Percentiles rank a stretch among this genome's conserved stretches.
Conservation (phyloP, 2,113 vertebrate species). For the Osmerus mordax region DNA sequence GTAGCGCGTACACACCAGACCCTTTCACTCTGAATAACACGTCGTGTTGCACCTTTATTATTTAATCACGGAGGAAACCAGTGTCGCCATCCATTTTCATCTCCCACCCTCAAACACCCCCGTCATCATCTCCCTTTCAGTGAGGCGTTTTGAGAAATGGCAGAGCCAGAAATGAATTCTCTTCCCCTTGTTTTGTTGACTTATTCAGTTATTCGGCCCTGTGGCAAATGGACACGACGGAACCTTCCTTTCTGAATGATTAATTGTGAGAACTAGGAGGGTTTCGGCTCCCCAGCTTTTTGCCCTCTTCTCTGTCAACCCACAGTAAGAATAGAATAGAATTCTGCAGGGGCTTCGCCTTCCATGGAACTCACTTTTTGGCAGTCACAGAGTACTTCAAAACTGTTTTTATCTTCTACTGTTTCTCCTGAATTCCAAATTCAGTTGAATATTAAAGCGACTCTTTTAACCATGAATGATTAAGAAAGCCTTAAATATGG, state of each 20-base stretch:
- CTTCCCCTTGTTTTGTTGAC: constrained; percentile 64
- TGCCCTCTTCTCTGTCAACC: constrained; percentile 24
- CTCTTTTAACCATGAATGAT: no score
- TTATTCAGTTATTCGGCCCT: constrained; percentile 68
- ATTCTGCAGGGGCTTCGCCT: not conserved
- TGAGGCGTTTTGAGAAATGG: constrained; percentile 68
- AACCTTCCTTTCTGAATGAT: constrained; percentile 67
- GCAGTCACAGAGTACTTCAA: no score
- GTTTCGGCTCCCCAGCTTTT: not conserved
- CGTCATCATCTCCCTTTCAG: constrained; percentile 67
- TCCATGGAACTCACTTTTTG: not conserved
- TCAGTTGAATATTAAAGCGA: no score
- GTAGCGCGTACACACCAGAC: constrained; percentile 4
- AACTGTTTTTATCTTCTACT: no score
- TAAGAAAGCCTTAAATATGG: no score
- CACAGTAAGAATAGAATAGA: not conserved
- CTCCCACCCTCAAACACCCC: constrained; percentile 25
- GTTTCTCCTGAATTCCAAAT: no score
- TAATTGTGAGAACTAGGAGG: constrained; percentile 51
- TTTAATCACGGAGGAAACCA: constrained; percentile 50
- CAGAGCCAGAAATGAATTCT: constrained; percentile 58
- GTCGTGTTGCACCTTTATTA: constrained; percentile 59
- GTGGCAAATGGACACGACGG: constrained; percentile 66
- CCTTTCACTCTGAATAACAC: constrained; percentile 66
- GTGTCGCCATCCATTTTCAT: constrained; percentile 44